Evolutionary conservation across 2,888 invertebrate genomes (phyloP).

Genomic region (Hirtodrosophila cameraria): DNA sequence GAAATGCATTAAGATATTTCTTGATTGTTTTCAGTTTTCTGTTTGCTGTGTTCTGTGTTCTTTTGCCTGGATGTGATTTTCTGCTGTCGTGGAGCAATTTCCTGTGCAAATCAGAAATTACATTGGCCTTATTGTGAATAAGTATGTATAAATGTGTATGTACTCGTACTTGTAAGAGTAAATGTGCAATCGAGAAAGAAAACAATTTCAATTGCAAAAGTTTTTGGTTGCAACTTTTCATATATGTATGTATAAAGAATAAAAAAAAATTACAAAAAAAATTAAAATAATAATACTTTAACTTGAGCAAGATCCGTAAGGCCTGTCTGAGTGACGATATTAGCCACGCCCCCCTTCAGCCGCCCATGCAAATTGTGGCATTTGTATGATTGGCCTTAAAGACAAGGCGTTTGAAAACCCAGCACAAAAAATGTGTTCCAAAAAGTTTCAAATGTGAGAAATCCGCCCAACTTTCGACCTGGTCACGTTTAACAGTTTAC

Average conservation of each 20-base stretch:
- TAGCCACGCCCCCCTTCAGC: slow-evolving; percentile 14
- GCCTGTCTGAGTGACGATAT: slow-evolving; percentile 25
- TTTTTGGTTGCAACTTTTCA: slow-evolving; percentile 53
- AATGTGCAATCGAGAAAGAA: slow-evolving; percentile 56
- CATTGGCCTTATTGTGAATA: slow-evolving; percentile 22
- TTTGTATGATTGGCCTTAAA: slow-evolving; percentile 57
- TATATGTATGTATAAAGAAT: slow-evolving; percentile 12
- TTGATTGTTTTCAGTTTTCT: slow-evolving; percentile 2
- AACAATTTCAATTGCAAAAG: slow-evolving; percentile 75
- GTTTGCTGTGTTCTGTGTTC: slow-evolving; percentile 1
- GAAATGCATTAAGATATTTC: slow-evolving; percentile 30
- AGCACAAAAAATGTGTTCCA: slow-evolving; percentile 9
- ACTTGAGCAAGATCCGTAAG: slow-evolving; percentile 55
- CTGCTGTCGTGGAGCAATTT: slow-evolving; percentile 39
- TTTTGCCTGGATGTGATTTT: slow-evolving; percentile 14
- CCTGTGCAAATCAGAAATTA: slow-evolving; percentile 61
- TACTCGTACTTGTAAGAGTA: slow-evolving; percentile 7
- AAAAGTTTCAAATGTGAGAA: slow-evolving; percentile 59
- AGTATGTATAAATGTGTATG: slow-evolving; percentile 45
- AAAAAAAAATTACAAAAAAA: slow-evolving; percentile 13
- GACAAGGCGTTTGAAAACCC: slow-evolving; percentile 21
- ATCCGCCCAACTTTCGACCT: slow-evolving; percentile 54
- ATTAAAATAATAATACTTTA: slow-evolving; percentile 9
- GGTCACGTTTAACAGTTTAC: slow-evolving; percentile 74
- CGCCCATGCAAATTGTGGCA: slow-evolving; percentile 55